Percentiles rank a stretch among this genome's conserved stretches.
Conservation (phyloP, 2,113 vertebrate species). For the Phainopepla nitens region DNA sequence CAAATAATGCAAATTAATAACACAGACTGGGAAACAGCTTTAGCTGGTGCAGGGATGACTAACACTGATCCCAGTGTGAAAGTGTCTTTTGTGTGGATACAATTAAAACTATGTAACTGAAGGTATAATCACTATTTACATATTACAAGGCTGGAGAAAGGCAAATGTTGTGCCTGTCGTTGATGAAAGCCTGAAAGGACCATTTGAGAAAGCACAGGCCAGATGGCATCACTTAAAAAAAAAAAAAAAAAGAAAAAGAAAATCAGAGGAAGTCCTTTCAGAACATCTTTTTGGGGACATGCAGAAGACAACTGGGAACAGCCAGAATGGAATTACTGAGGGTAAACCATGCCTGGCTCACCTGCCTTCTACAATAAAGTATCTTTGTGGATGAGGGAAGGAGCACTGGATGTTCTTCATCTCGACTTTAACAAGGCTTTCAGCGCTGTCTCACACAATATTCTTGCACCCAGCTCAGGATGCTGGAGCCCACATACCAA, state of each 20-base stretch:
- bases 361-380: neutral
- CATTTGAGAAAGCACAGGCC: neutral
- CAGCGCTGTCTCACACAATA: neutral
- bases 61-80: neutral
- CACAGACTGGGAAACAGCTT: neutral
- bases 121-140: neutral
- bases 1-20: neutral
- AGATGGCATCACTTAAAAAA: neutral
- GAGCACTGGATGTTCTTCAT: neutral
- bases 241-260: neutral
- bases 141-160: neutral
- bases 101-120: neutral
- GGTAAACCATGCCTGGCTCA: neutral
- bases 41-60: neutral
- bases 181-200: neutral
- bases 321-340: neutral
- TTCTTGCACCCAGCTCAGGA: neutral
- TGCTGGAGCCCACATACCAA: neutral
- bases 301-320: neutral
- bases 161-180: neutral
- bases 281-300: fast-evolving
- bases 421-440: neutral
- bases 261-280: neutral
- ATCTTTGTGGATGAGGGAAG: neutral
- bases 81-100: neutral